Base-by-base conservation (phyloP, 2,797 vertebrate species). In the Champsocephalus gunnari region DNA sequence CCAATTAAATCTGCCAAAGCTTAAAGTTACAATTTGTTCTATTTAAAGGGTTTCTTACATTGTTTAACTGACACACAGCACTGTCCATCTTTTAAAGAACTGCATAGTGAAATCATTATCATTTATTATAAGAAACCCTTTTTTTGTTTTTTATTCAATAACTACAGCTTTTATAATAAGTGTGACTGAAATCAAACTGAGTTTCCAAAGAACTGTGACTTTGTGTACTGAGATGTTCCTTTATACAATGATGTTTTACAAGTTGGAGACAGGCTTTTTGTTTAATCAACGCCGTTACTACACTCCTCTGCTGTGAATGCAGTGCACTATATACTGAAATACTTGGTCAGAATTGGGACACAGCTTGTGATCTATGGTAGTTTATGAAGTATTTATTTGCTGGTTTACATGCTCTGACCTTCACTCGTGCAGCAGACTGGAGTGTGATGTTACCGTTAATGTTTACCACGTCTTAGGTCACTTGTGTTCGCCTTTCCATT, bases 141-240 rank as follows among this genome's bases (percentile, higher is more conserved):
- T 4, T 69, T 53, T 55, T 16, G 66, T 17, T 64, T 45, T 4
- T 2, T 19, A 19, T 49, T 54, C 16, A 63, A 14, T 12, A 48
- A 0, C 19, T 48, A 19, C 49, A 58, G 16, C 53, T 68, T 3
- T 5, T 41, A 0, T 19, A 28, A 43, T 19, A 28, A 43, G 5
- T 57, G 34, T 16, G 11, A 1, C 11, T 67, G 7, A 66, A 47
- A 24, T 64, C n/a, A 19, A 62, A 54, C 1, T 9, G 0, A 32
- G 69, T 81, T 63, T 74, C 79, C 77, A 82, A 80, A 89, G 79
- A 82, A n/a, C 21, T 43, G 7, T 9, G 14, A 70, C 24, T 75
- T 34, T 59, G 53, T 74, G 74, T 67, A 49, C 61, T 56, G n/a
- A 78, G 12, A 51, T 49, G 47, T 10, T 73, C 19, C 41, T 48